Base-by-base conservation (phyloP, 1,140 invertebrate species). In the Zeugodacus cucurbitae region DNA sequence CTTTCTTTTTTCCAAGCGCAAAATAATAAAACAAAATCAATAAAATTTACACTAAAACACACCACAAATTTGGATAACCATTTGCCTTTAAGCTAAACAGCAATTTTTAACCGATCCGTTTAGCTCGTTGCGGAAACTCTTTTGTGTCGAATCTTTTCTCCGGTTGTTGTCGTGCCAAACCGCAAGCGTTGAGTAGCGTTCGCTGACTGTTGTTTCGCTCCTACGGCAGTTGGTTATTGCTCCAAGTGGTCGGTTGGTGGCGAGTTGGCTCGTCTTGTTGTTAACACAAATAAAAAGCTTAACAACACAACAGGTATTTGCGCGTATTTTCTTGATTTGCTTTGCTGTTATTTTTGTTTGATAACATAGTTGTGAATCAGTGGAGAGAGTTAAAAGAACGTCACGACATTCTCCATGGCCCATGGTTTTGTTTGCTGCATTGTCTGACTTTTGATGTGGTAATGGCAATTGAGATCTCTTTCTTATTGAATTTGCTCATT, bases 161-260 rank as follows among this genome's bases (percentile, higher is more conserved):
- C 74, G 74, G 6, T 78, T 22, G 22, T 78, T 78, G 44, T 48
- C 41, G 41, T 44, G 26, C 6, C 74, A 26, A 48, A n/a, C 74
- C 74, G 74, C 6, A 26, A n/a, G n/a, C 11, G n/a, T 78, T 78
- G 74, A 78, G 37, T 44, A 26, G 37, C 74, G 37, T 78, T n/a
- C 41, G 74, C 74, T 44, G 74, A 78, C 74, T 78, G 74, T 78
- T 48, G 32, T 70, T 78, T 78, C 74, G 37, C 34, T 70, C 32
- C 14, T 37, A 70, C 67, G 74, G 74, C 41, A n/a, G 20, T 78
- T 78, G 74, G 37, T 78, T 78, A 78, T 78, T n/a, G 22, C 37
- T 78, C 74, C 41, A 78, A 78, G 17, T 48, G 7, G 5, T 22
- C 26, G 6, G 62, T 11, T 37, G 11, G 37, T 78, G 41, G 37